Percentiles rank a stretch among this genome's conserved stretches.
Conservation (phyloP, 2,888 invertebrate species). For the Proisotoma minuta region DNA sequence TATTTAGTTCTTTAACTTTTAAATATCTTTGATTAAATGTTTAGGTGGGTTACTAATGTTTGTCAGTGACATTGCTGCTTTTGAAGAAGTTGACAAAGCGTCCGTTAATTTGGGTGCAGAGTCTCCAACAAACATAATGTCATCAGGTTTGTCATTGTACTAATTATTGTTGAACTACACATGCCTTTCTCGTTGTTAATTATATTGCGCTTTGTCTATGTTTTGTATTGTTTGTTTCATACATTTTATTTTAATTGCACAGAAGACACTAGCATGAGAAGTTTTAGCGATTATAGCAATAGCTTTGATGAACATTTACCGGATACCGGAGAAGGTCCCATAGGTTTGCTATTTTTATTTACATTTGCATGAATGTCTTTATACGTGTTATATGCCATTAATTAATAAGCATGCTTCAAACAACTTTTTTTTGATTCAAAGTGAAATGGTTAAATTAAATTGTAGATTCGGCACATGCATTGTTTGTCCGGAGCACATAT, state of each 20-base stretch:
- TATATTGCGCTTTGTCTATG: slow-evolving; percentile 17
- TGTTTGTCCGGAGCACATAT: slow-evolving; percentile 88
- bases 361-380: too few species aligned
- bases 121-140: slow-evolving; percentile 60
- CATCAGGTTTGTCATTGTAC: slow-evolving; percentile 59
- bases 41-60: slow-evolving; percentile 68
- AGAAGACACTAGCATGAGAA: slow-evolving; percentile 47
- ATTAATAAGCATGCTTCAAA: background rate
- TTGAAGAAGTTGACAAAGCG: slow-evolving; percentile 64
- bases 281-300: slow-evolving; percentile 48
- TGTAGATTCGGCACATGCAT: slow-evolving; percentile 75
- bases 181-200: slow-evolving; percentile 3
- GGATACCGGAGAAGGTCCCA: slow-evolving; percentile 36
- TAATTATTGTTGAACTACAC: slow-evolving; percentile 35
- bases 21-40: slow-evolving; percentile 8
- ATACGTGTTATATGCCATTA: too few species aligned
- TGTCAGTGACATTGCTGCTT: slow-evolving; percentile 73
- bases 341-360: slow-evolving; percentile 46
- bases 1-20: background rate
- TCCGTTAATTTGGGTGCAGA: slow-evolving; percentile 52
- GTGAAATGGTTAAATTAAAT: background rate
- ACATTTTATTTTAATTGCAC: slow-evolving; percentile 49
- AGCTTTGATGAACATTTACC: slow-evolving; percentile 47
- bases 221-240: slow-evolving; percentile 25
- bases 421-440: background rate